phyloP scores from a whole-genome alignment of 1,140 invertebrate species.

The Scylla paramamosain region DNA sequence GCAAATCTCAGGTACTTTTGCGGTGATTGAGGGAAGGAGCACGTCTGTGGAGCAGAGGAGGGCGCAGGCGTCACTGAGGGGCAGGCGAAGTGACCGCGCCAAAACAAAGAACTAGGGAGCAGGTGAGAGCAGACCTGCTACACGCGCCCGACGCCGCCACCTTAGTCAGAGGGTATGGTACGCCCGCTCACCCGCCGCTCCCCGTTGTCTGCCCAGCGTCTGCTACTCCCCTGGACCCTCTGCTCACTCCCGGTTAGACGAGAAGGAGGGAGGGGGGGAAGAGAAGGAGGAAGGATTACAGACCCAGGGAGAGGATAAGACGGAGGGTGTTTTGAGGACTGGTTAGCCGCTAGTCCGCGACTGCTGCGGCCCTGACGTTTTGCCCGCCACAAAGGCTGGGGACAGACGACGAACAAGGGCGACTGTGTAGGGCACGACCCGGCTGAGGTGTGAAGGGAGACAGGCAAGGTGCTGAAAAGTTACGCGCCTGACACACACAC shows the following conservation, averaged over 20 bases:
- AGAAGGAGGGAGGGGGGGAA: not conserved
- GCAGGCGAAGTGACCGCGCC: conserved; percentile 18
- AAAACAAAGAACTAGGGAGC: not conserved
- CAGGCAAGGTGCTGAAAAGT: not conserved
- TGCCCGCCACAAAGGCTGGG: not conserved
- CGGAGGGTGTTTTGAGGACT: not conserved
- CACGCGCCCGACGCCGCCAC: conserved; percentile 33
- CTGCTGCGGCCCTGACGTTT: not conserved
- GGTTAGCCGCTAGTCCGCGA: not conserved
- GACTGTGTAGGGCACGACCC: not conserved
- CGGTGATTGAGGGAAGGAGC: not conserved
- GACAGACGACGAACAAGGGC: not conserved
- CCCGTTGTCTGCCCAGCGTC: conserved; percentile 40
- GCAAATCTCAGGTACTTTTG: not conserved
- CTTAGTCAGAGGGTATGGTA: conserved; percentile 53
- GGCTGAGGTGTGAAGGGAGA: not conserved
- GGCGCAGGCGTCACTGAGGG: not conserved
- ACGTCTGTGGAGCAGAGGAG: not conserved
- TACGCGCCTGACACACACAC: not conserved
- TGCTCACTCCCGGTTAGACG: conserved; percentile 32
- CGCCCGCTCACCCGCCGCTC: not conserved
- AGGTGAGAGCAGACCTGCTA: not conserved
- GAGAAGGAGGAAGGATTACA: conserved; percentile 10
- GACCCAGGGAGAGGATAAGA: not conserved
- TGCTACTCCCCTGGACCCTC: conserved; percentile 48